phyloP scores from a whole-genome alignment of 2,888 invertebrate species.

The Erebia ligea region DNA sequence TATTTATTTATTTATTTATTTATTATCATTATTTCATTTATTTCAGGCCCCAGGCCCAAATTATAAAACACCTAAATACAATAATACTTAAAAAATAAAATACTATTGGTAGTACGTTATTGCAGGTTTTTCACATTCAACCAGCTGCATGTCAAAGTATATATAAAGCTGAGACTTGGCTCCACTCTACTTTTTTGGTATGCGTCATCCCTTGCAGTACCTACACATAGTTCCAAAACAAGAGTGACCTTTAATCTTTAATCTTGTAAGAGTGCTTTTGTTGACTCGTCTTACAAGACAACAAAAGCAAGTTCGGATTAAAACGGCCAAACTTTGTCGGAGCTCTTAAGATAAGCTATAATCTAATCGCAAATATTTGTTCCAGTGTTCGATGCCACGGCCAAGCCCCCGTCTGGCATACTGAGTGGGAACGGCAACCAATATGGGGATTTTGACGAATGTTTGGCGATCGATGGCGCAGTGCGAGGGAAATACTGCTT shows the following conservation, averaged over 20 bases:
- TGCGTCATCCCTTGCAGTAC: conserved; percentile 20
- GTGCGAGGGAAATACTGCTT: conserved; percentile 87
- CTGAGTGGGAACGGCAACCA: conserved; percentile 88
- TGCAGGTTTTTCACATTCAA: no score
- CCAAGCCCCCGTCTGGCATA: conserved; percentile 87
- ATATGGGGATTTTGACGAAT: conserved; percentile 88
- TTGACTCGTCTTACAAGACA: conserved; percentile 36
- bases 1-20: no score
- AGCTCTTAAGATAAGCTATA: conserved; percentile 21
- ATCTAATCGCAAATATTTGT: conserved; percentile 45
- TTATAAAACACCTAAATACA: no score
- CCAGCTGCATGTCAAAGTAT: no score
- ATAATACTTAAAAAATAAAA: no score
- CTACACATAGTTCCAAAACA: conserved; percentile 38
- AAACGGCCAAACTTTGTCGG: conserved; percentile 39
- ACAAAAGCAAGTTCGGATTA: conserved; percentile 38
- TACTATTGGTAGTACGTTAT: no score
- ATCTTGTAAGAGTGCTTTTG: conserved; percentile 44
- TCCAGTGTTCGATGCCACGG: conserved; percentile 89
- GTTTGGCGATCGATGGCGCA: conserved; percentile 79
- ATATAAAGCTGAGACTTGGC: no score
- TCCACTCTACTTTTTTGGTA: no score
- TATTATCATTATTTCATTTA: no score
- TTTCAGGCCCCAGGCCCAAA: no score
- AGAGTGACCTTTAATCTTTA: conserved; percentile 43